These are phyloP conservation scores for Andrena flavipes DNA, from an alignment of 2,888 invertebrate genomes.

Conservation along the genomic window DNA sequence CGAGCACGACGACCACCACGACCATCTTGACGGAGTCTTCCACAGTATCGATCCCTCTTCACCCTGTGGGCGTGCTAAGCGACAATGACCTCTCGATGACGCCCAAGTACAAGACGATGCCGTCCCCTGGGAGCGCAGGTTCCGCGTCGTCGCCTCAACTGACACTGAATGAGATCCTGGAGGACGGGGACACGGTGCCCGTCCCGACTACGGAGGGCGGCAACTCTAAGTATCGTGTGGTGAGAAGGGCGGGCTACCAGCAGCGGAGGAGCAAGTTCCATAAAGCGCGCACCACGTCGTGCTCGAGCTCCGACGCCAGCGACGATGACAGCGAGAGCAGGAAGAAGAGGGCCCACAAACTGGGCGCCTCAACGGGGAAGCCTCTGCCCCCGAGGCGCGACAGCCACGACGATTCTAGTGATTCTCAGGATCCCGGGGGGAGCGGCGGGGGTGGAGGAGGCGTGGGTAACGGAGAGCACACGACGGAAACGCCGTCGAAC, in stretches of 20 bases:
- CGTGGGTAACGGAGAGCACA: constrained; percentile 75
- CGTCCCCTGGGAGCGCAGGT: constrained; percentile 85
- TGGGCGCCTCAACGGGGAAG: constrained; percentile 87
- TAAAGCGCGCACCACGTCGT: constrained; percentile 93
- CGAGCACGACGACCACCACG: constrained; percentile 78
- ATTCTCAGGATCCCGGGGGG: constrained; percentile 91
- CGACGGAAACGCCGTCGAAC: constrained; percentile 67
- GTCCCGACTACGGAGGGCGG: constrained; percentile 58
- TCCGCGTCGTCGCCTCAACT: constrained; percentile 84
- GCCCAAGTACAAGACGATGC: constrained; percentile 87
- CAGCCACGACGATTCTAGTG: constrained; percentile 94
- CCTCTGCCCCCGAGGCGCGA: constrained; percentile 89
- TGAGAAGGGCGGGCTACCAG: constrained; percentile 84
- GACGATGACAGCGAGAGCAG: constrained; percentile 94
- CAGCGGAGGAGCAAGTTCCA: constrained; percentile 90
- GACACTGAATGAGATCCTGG: constrained; percentile 89
- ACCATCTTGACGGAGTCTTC: constrained; percentile 86
- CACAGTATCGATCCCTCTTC: constrained; percentile 86
- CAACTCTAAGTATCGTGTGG: constrained; percentile 74
- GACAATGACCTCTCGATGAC: constrained; percentile 76
- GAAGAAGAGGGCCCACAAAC: constrained; percentile 92
- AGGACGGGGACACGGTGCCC: constrained; percentile 86
- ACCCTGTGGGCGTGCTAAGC: constrained; percentile 77
- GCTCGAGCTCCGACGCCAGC: constrained; percentile 97
- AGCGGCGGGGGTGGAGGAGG: constrained; percentile 82